Evolutionary conservation across 1,140 invertebrate genomes (phyloP), one percentile per base, ranked within the genome.

Genomic region (Branchinecta lindahli): DNA sequence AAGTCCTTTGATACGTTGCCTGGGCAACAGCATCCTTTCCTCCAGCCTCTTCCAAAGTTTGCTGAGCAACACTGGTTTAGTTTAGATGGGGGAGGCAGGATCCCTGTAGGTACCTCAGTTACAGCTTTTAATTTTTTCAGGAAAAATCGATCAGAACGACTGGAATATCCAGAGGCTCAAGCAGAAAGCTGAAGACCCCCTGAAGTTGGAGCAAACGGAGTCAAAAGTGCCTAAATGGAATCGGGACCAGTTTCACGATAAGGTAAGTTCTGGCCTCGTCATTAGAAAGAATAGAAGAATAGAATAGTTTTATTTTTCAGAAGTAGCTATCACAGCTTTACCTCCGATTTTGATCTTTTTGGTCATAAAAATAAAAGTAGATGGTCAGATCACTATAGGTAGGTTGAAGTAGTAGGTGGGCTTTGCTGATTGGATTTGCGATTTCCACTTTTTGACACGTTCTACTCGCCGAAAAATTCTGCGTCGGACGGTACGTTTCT

Each of bases 121-220:
- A 61, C 18, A 61, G 18, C 47, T 20, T 44, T 18, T 71, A n/a
- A 8, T 44, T 67, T 71, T 18, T 71, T 21, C 67, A 84, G 83
- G 90, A 73, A 92, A 91, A 81, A 90, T 95, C 69, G 89, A 93
- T 75, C 87, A 87, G 73, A 89, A 85, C 65, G 92, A 96, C 80
- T 96, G 92, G 92, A 93, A 94, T 79, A 85, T 94, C 6, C 89
- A 90, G 73, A 86, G 91, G 77, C 91, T 94, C 44, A 91, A 94
- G 75, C 89, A 91, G 74, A 93, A 94, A 80, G 92, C 93, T 8
- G 84, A 88, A 74, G 88, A 92, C 77, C 92, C 88, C 74, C 88
- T 88, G 77, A 79, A 82, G 3, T 82, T 82, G 18, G 84, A 84
- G 73, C 85, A 86, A 18, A 84, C 80, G 72, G 82, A 88, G 33